Percentiles rank a stretch among this genome's conserved stretches.
These are phyloP conservation scores for Albula glossodonta DNA, from an alignment of 2,113 vertebrate species.

Conservation along the genomic window DNA sequence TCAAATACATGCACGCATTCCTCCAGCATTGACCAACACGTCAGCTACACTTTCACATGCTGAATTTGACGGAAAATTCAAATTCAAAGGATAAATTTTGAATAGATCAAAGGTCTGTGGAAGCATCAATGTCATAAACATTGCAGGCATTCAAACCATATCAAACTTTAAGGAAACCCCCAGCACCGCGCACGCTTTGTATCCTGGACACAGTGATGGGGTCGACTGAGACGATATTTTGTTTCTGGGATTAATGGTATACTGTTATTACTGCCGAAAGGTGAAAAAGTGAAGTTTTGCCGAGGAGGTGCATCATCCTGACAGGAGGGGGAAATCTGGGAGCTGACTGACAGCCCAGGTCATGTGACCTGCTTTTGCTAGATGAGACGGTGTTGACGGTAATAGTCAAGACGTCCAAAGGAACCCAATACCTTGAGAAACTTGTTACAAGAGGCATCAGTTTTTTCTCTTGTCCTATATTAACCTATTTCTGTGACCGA, in stretches of 20 bases:
- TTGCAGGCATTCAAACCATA: neutral
- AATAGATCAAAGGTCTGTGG: neutral
- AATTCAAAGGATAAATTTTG: neutral
- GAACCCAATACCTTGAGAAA: slow-evolving; percentile 13
- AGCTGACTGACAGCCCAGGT: slow-evolving; percentile 20
- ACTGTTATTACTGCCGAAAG: neutral
- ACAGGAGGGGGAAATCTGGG: neutral
- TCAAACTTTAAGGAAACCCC: neutral
- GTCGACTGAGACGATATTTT: neutral
- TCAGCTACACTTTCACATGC: neutral
- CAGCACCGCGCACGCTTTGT: neutral
- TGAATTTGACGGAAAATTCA: neutral
- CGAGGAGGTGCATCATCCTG: neutral
- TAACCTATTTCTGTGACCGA: neutral
- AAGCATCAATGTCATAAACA: neutral
- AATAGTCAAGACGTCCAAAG: neutral
- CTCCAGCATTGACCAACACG: neutral
- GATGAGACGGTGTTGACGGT: slow-evolving; percentile 27
- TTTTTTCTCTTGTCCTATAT: neutral
- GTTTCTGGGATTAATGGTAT: neutral
- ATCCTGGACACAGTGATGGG: neutral
- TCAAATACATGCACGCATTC: neutral
- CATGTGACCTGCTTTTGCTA: slow-evolving; percentile 19
- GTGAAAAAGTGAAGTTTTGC: neutral
- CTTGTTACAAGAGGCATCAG: slow-evolving; percentile 3